These are phyloP conservation scores for Erynnis tages DNA, from an alignment of 2,888 invertebrate species.

Conservation along the genomic window DNA sequence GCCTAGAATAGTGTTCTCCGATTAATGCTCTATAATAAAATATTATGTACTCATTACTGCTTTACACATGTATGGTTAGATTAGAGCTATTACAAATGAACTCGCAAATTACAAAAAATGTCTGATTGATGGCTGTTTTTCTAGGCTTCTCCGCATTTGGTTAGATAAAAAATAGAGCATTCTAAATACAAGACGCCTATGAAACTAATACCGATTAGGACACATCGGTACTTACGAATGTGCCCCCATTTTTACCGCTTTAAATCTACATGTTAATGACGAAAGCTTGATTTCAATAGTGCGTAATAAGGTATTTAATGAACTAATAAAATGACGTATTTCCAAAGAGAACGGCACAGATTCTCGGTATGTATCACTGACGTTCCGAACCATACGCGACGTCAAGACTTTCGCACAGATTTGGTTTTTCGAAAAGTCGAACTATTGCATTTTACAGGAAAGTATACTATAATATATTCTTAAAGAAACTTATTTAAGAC, in stretches of 20 bases:
- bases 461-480: too few relatives aligned
- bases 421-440: neutral
- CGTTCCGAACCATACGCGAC: neutral
- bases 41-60: constrained; percentile 26
- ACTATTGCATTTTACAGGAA: too few relatives aligned
- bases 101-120: constrained; percentile 15
- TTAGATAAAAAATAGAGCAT: constrained; percentile 13
- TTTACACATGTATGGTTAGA: constrained; percentile 21
- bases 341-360: constrained; percentile 18
- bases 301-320: constrained; percentile 32
- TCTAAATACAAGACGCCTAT: constrained; percentile 5
- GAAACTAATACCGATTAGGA: constrained; percentile 27
- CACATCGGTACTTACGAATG: constrained; percentile 31
- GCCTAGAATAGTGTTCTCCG: constrained; percentile 15
- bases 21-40: constrained; percentile 26
- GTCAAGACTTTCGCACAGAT: neutral
- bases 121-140: constrained; percentile 28
- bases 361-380: constrained; percentile 10
- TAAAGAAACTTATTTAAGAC: too few relatives aligned
- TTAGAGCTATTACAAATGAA: constrained; percentile 17
- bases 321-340: constrained; percentile 33
- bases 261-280: constrained; percentile 42
- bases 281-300: constrained; percentile 31
- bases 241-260: constrained; percentile 35
- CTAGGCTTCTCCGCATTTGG: constrained; percentile 25